Evolutionary conservation across 1,140 invertebrate species (phyloP).

Genomic region (Philaenus spumarius): DNA sequence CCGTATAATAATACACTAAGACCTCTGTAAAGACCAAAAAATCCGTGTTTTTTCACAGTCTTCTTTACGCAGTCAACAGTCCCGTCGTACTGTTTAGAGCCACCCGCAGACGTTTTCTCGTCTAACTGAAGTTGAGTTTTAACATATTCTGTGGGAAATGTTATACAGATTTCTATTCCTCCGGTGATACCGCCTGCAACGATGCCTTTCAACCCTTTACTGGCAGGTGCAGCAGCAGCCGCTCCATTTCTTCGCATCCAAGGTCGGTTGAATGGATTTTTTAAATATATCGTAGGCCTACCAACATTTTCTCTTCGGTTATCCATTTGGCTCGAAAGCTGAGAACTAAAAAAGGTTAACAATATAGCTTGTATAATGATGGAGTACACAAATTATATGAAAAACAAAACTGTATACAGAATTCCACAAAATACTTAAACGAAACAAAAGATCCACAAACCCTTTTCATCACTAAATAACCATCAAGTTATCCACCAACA

Average conservation of each 20-base stretch:
- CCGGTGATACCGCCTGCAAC: constrained; percentile 67
- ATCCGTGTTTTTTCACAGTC: constrained; percentile 80
- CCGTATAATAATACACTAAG: constrained; percentile 92
- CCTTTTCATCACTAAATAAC: no score
- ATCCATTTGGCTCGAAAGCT: no score
- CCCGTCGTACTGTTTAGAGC: constrained; percentile 69
- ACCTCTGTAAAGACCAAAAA: constrained; percentile 91
- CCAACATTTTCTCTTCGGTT: no score
- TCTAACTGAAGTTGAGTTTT: constrained; percentile 99
- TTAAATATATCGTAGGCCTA: no score
- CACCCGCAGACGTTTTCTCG: constrained; percentile 69
- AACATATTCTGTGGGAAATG: constrained; percentile 99
- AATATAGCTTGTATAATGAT: no score
- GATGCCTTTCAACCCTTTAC: constrained; percentile 17
- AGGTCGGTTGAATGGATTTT: constrained; percentile 42
- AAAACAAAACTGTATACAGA: no score
- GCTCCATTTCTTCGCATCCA: constrained; percentile 62
- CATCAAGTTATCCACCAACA: no score
- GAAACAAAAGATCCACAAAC: no score
- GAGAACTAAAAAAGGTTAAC: no score
- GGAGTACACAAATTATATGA: no score
- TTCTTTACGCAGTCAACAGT: constrained; percentile 91
- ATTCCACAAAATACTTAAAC: no score
- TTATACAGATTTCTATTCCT: constrained; percentile 98
- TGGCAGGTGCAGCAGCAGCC: constrained; percentile 49